These are phyloP conservation scores for Ctenopoma multispine DNA, from an alignment of 2,797 vertebrate genomes.

Conservation along the genomic window DNA sequence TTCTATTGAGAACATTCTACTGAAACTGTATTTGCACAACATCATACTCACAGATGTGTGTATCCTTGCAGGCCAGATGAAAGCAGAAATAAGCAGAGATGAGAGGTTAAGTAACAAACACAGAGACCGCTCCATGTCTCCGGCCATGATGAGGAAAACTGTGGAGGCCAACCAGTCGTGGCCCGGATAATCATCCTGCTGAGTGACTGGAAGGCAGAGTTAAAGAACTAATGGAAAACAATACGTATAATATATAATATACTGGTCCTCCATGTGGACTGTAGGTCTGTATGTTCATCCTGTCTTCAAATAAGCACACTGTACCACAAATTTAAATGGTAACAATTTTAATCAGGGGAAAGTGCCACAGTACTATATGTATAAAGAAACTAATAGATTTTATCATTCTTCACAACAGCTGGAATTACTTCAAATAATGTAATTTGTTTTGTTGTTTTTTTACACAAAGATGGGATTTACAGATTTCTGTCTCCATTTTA, in stretches of 20 bases:
- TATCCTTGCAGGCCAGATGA: conserved; percentile 91
- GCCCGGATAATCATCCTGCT: conserved; percentile 83
- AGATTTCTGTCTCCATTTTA: neutral
- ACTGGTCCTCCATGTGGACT: neutral
- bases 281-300: neutral
- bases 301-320: too few relatives aligned
- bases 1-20: neutral
- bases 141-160: conserved; percentile 91
- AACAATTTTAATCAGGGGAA: too few relatives aligned
- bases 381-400: too few relatives aligned
- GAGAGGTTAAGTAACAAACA: conserved; percentile 87
- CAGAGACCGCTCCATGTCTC: conserved; percentile 84
- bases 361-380: too few relatives aligned
- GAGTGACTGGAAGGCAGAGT: conserved; percentile 81
- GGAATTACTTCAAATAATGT: neutral
- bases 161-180: conserved; percentile 95
- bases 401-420: too few relatives aligned
- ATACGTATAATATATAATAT: too few relatives aligned
- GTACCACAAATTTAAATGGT: too few relatives aligned
- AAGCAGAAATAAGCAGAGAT: conserved; percentile 89
- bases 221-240: conserved; percentile 81
- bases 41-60: conserved; percentile 89
- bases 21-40: neutral
- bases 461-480: neutral
- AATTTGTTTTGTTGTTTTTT: too few relatives aligned